These are phyloP conservation scores for Acropora tenuis DNA, from an alignment of 64 coral and sea anemone species.

Conservation along the genomic window DNA sequence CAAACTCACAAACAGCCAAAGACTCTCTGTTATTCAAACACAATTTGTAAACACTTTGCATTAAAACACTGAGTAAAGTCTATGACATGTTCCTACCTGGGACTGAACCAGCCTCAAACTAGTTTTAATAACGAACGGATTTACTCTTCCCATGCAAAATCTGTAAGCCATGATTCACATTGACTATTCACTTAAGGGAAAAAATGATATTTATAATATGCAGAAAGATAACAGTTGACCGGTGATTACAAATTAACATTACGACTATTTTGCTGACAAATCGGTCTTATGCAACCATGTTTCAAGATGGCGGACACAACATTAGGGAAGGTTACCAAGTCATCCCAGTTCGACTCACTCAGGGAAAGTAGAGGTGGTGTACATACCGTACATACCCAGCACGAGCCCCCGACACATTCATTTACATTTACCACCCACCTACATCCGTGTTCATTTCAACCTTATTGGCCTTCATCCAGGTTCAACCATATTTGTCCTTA, in stretches of 20 bases:
- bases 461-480: no score
- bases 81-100: conserved; percentile 3
- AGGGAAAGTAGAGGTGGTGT: no score
- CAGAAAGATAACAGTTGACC: neutral
- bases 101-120: conserved; percentile 18
- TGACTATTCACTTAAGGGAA: neutral
- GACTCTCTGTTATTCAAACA: neutral
- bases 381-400: no score
- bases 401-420: no score
- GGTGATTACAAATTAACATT: neutral
- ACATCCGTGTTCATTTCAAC: no score
- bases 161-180: conserved; percentile 17
- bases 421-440: no score
- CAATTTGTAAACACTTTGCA: neutral
- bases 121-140: conserved; percentile 8
- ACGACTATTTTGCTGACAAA: neutral
- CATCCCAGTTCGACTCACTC: no score
- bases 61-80: neutral
- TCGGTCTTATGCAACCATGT: conserved; percentile 35
- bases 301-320: conserved; percentile 33
- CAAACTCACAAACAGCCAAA: neutral
- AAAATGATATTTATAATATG: neutral
- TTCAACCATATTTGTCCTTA: no score
- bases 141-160: conserved; percentile 3
- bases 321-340: neutral